Evolutionary conservation across 2,888 invertebrate species (phyloP), one percentile per base, ranked within the genome.

Genomic region (Cryptocheilus praepositus): DNA sequence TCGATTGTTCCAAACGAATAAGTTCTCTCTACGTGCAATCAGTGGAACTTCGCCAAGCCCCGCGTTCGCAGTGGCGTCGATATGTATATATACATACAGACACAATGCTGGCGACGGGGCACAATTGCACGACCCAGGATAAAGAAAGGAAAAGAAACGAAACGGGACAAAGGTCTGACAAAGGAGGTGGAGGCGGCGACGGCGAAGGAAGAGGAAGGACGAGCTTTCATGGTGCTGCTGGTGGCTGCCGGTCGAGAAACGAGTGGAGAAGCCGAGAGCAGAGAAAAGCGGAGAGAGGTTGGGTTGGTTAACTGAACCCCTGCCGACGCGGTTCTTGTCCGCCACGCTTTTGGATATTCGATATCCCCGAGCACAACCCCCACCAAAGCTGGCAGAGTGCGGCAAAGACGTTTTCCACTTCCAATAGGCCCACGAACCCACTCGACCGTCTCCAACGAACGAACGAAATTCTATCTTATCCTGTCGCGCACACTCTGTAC

Each of bases 341-440:
- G 67, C 68, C 36, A 7, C 67, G 66, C 64, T 73, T 67, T 64
- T 74, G 82, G 84, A 85, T 81, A 86, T 81, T 85, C 81, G 82
- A 86, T 86, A 86, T 80, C 80, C 36, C 36, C 36, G 36, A 36
- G 36, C 11, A 36, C 36, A 36, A 2, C 11, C 13, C 67, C 55
- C 55, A 59, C 61, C 46, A 56, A 55, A 46, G 46, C 64, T 67
- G 67, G 72, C 70, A 69, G 70, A 80, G 77, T 68, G 74, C 76
- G 70, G 67, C 78, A 86, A 85, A 85, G 83, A 82, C 81, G 77
- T 83, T 85, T 83, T 79, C 81, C 83, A 83, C 84, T 85, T 85
- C 82, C 83, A 83, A 84, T 77, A 73, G 74, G 67, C 43, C 65
- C 25, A 25, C 54, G 18, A 53, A 55, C 60, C 13, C 63, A 60